phyloP scores from a whole-genome alignment of 2,797 vertebrate genomes.

The Microctenopoma steveboyesi region DNA sequence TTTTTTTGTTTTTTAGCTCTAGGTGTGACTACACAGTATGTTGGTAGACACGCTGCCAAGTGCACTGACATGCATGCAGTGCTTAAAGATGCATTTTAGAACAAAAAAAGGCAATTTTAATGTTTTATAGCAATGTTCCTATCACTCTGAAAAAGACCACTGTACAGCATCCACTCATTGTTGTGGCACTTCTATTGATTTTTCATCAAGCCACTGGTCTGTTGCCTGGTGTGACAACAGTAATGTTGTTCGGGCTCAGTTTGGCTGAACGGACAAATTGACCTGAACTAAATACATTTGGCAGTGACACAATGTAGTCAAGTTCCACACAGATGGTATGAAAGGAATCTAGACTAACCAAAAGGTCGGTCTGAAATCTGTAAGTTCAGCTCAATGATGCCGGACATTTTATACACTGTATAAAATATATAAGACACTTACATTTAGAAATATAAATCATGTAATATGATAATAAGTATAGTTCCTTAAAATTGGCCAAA shows the following conservation, averaged over 20 bases:
- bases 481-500: neutral
- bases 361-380: constrained; percentile 47
- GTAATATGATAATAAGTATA: neutral
- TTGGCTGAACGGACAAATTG: constrained; percentile 52
- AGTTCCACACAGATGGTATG: constrained; percentile 45
- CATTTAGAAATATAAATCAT: too few relatives aligned
- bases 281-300: constrained; percentile 67
- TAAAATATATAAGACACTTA: too few relatives aligned
- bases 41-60: too few relatives aligned
- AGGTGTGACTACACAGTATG: too few relatives aligned
- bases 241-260: constrained; percentile 53
- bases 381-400: constrained; percentile 4
- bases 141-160: neutral
- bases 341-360: constrained; percentile 51
- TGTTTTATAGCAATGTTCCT: neutral
- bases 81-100: neutral
- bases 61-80: too few relatives aligned
- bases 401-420: neutral
- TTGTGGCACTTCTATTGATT: constrained; percentile 16
- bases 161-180: constrained; percentile 25
- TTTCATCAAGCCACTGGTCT: constrained; percentile 2
- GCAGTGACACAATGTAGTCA: constrained; percentile 62
- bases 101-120: neutral
- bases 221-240: constrained; percentile 47
- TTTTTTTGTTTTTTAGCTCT: neutral